Percentiles rank a stretch among this genome's conserved stretches.
These are phyloP conservation scores for Platysteira castanea DNA, from an alignment of 2,113 vertebrate genomes.

Conservation along the genomic window DNA sequence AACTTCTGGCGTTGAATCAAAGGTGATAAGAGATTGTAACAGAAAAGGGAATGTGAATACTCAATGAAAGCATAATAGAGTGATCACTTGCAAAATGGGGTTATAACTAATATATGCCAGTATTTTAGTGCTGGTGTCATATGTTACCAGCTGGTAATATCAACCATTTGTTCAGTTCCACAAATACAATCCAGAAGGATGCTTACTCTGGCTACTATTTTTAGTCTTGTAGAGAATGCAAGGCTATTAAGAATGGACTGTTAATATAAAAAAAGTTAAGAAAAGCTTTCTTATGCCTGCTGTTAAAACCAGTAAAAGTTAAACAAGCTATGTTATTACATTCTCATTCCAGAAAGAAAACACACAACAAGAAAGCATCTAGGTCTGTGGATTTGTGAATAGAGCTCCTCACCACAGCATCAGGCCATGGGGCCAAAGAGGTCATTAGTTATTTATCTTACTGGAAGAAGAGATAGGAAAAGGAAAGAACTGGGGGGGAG, in stretches of 20 bases:
- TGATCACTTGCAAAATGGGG: background rate
- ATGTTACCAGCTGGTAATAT: slow-evolving; percentile 6
- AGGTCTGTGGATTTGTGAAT: background rate
- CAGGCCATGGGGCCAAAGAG: background rate
- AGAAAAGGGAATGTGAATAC: background rate
- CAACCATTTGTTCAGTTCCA: slow-evolving; percentile 4
- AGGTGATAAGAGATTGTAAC: background rate
- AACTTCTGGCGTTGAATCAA: background rate
- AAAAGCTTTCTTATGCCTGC: background rate
- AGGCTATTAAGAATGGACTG: background rate
- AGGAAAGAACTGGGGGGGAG: background rate
- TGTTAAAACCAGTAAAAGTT: slow-evolving; percentile 14
- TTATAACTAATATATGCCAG: background rate
- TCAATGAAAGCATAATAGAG: background rate
- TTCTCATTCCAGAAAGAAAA: background rate
- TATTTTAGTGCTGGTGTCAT: background rate
- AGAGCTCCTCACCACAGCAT: background rate
- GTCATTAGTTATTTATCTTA: background rate
- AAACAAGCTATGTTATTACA: background rate
- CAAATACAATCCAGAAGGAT: slow-evolving; percentile 21
- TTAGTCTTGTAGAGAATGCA: background rate
- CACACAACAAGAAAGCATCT: background rate
- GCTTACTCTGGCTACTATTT: background rate
- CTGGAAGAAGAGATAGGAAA: background rate
- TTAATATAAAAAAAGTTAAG: background rate